These are phyloP conservation scores for Asarcornis scutulata DNA, from an alignment of 2,113 vertebrate species.

Conservation along the genomic window DNA sequence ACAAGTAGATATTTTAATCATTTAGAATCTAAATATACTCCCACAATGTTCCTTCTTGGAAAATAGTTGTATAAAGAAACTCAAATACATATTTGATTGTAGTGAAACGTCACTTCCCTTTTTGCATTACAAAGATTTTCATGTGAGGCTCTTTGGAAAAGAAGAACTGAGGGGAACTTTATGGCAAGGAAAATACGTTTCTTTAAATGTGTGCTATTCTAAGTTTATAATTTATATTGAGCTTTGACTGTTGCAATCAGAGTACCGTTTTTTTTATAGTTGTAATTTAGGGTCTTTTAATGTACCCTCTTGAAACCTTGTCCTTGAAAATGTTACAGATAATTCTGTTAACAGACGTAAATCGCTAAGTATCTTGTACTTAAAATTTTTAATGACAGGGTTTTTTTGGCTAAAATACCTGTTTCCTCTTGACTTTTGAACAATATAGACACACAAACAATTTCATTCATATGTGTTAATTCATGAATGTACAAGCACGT, in stretches of 20 bases:
- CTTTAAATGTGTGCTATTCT: neutral
- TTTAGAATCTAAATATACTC: constrained; percentile 15
- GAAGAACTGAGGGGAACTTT: neutral
- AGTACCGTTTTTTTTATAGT: neutral
- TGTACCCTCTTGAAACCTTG: neutral
- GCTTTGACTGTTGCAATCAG: neutral
- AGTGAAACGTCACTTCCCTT: neutral
- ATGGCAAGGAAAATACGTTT: neutral
- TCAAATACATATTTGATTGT: neutral
- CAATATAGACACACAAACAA: neutral
- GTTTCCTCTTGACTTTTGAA: neutral
- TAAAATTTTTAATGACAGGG: neutral
- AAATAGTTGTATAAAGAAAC: neutral
- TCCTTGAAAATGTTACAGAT: neutral
- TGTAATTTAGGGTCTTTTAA: neutral
- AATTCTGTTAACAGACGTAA: neutral
- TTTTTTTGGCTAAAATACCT: neutral
- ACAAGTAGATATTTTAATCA: constrained; percentile 44
- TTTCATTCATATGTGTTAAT: neutral
- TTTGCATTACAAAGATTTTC: neutral
- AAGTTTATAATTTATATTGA: neutral
- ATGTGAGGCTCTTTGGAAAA: neutral
- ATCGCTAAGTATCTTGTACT: neutral
- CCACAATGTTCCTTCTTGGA: constrained; percentile 40
- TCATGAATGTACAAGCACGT: neutral